Evolutionary conservation across 1,140 invertebrate genomes (phyloP), one percentile per base, ranked within the genome.

Genomic region (Brachionus sp.): DNA sequence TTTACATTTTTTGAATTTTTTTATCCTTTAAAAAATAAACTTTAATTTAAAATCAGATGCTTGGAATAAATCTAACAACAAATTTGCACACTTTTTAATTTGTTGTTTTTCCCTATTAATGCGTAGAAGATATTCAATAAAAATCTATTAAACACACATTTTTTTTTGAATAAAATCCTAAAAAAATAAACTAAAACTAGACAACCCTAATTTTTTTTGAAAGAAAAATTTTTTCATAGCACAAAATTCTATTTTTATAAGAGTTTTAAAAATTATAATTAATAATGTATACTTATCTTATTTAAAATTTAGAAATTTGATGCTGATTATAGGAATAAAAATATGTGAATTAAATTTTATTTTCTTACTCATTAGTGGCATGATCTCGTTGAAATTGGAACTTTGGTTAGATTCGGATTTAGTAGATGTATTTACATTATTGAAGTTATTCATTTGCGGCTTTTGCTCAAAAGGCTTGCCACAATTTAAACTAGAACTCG

Each of bases 331-430:
- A 6, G 19, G n/a, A 57, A 25, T 5, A 29, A 29, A 29, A 68
- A n/a, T n/a, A n/a, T n/a, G 0, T 6, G 13, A 33, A 66, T 10
- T 7, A 37, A 68, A 66, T 33, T 37, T 33, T 23, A 16, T 39
- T 1, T n/a, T 70, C 37, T 70, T 70, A 70, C 66, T 75, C 70
- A 75, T 75, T 13, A 75, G 13, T 23, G 70, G 70, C 10, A 75
- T 75, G 0, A 75, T 75, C 10, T 75, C 70, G 33, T 75, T 75
- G 4, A 35, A 75, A 46, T 75, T 75, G 0, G 70, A 25, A 13
- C 19, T 25, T 75, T 42, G 44, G 12, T 9, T 46, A n/a, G 37
- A 4, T 46, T 46, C 37, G 33, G 39, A 25, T n/a, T 75, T 75
- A 6, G 2, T 13, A 5, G 64, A 68, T 35, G 39, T 75, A 46